Conservation (phyloP, 1,140 invertebrate species). For the Amphibalanus amphitrite region DNA sequence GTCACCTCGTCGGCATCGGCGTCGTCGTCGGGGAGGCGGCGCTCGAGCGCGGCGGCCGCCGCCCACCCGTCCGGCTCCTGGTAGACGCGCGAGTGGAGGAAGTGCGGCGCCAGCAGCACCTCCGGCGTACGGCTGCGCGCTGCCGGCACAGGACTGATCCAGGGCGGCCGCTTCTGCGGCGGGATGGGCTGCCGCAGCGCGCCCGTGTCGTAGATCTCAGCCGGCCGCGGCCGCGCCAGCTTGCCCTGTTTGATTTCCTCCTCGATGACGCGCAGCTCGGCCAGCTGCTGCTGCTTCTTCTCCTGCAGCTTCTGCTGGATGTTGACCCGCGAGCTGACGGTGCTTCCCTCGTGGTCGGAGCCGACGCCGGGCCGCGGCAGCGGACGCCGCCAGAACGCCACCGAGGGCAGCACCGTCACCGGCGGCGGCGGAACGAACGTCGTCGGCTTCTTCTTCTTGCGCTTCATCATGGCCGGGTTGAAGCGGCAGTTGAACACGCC, state of each 20-base stretch:
- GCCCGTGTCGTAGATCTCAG: conserved; percentile 25
- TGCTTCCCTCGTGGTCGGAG: conserved; percentile 50
- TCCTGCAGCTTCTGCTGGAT: conserved; percentile 72
- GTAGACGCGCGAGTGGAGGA: conserved; percentile 30
- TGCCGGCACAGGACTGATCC: conserved; percentile 25
- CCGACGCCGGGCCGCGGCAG: conserved; percentile 40
- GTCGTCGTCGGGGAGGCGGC: no score
- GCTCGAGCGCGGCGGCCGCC: conserved; percentile 20
- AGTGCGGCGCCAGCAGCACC: conserved; percentile 54
- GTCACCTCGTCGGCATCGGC: conserved; percentile 18
- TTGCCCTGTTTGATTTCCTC: conserved; percentile 65
- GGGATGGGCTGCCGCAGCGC: conserved; percentile 28
- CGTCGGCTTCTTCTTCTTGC: conserved; percentile 74
- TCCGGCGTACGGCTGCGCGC: conserved; percentile 47
- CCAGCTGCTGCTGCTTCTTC: conserved; percentile 71
- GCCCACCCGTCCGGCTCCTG: conserved; percentile 26
- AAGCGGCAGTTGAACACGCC: conserved; percentile 80
- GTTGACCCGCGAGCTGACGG: conserved; percentile 55
- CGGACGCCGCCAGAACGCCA: conserved; percentile 63
- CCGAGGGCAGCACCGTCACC: conserved; percentile 25
- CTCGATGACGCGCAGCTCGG: conserved; percentile 49
- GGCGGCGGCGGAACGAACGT: conserved; percentile 55
- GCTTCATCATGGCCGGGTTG: conserved; percentile 54
- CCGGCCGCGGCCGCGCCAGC: conserved; percentile 35
- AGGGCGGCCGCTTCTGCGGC: conserved; percentile 33